Conservation (phyloP, 2,797 vertebrate genomes). For the Benthosema pterotum region DNA sequence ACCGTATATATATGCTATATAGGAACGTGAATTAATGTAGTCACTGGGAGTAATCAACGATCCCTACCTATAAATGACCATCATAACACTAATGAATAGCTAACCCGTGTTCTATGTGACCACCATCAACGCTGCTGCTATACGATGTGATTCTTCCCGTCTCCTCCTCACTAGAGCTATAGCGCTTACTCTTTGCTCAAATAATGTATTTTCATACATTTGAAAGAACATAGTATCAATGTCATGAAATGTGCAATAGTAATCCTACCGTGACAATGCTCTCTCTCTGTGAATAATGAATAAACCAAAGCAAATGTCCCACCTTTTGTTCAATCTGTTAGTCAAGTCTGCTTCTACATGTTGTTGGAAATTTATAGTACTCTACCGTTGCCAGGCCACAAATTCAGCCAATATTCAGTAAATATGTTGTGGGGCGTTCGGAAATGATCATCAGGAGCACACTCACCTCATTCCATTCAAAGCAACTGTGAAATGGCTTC, state of each 20-base stretch:
- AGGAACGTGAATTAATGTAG: constrained; percentile 42
- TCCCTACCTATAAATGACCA: constrained; percentile 49
- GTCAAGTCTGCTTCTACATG: not conserved
- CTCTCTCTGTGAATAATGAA: constrained; percentile 75
- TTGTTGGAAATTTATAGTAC: too few relatives aligned
- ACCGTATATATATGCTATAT: constrained; percentile 13
- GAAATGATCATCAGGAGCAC: too few relatives aligned
- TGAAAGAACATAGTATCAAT: constrained; percentile 49
- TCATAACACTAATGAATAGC: constrained; percentile 50
- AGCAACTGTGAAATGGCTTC: too few relatives aligned
- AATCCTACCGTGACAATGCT: constrained; percentile 69
- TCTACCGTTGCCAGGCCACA: too few relatives aligned
- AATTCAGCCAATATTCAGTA: too few relatives aligned
- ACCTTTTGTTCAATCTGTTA: constrained; percentile 13
- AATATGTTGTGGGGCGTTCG: too few relatives aligned
- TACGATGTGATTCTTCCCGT: constrained; percentile 58
- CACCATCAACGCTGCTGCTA: constrained; percentile 53
- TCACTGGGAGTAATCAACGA: constrained; percentile 43
- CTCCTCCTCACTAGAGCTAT: constrained; percentile 40
- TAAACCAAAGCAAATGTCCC: constrained; percentile 53
- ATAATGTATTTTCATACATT: constrained; percentile 59
- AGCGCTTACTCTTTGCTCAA: constrained; percentile 41
- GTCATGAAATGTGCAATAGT: constrained; percentile 63
- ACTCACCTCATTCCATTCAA: too few relatives aligned
- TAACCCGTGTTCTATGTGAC: constrained; percentile 43